Evolutionary conservation across 2,888 invertebrate genomes (phyloP), one percentile per base, ranked within the genome.

Genomic region (Tipula vernalis): DNA sequence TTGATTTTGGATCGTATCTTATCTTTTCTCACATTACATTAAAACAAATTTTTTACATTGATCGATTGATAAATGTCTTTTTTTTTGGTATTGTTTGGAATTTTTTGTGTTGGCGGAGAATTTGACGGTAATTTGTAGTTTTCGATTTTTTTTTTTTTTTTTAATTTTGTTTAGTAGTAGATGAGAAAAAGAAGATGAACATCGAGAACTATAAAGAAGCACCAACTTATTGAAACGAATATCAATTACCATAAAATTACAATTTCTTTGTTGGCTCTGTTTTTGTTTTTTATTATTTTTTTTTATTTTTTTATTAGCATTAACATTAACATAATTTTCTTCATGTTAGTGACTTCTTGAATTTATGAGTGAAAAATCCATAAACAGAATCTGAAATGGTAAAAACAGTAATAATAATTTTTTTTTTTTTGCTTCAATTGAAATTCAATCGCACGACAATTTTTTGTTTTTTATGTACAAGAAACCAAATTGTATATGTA

Each of bases 391-490:
- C 71, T 71, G 71, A 71, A 71, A 71, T 71, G 71, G 71, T 71
- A 71, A 71, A 71, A 71, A 71, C 71, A 71, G 71, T 71, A 71
- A 71, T 71, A 71, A 71, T 71, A 71, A 71, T 71, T 71, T 71
- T 71, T 12, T 71, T 71, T 10, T 71, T 71, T 28, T 28, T 28
- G 84, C 41, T 84, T 84, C 41, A 36, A 84, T 84, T 84, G 84
- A 84, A 84, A 84, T 84, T 84, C 84, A 84, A 84, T 39, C 84
- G 84, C 84, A 84, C 84, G 84, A 84, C 84, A 84, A 84, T 84
- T 39, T 84, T 84, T 83, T 36, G 4, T 5, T 71, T 71, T 10
- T 28, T 28, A 71, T 71, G 71, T 71, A 71, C 71, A 51, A 51
- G 51, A 51, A 15, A 51, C 51, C 71, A 71, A 71, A 71, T 71